phyloP scores from a whole-genome alignment of 1,140 invertebrate genomes.

The Trialeurodes vaporariorum region DNA sequence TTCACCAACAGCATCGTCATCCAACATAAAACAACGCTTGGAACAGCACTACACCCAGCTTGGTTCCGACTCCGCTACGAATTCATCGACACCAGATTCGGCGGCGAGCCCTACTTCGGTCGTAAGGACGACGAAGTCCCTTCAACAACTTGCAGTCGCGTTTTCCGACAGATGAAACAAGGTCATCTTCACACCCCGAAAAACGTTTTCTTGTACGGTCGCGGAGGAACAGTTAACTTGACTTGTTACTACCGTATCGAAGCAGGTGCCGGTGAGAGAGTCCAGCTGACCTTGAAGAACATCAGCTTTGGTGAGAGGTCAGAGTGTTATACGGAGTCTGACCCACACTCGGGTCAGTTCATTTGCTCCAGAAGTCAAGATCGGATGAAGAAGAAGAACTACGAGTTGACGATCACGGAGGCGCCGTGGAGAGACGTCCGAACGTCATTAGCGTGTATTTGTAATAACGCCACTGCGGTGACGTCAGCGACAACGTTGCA shows the following conservation, averaged over 20 bases:
- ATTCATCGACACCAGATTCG: constrained; percentile 67
- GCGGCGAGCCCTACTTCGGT: constrained; percentile 50
- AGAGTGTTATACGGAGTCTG: constrained; percentile 51
- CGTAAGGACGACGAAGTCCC: constrained; percentile 30
- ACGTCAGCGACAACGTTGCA: constrained; percentile 51
- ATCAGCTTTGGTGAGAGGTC: constrained; percentile 53
- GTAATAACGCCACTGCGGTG: constrained; percentile 56
- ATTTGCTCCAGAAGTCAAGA: constrained; percentile 5
- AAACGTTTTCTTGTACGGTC: constrained; percentile 67
- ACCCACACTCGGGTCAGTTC: constrained; percentile 43
- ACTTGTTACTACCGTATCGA: constrained; percentile 63
- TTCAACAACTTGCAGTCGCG: constrained; percentile 36
- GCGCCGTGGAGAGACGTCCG: constrained; percentile 45
- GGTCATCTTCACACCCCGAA: constrained; percentile 54
- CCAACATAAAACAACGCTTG: constrained; percentile 28
- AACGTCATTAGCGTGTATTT: constrained; percentile 58
- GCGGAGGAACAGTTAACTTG: constrained; percentile 60
- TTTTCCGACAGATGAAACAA: constrained; percentile 42
- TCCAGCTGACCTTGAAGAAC: constrained; percentile 52
- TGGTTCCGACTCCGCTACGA: constrained; percentile 45
- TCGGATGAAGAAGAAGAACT: constrained; percentile 36
- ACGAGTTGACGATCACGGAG: constrained; percentile 45
- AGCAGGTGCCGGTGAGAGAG: constrained; percentile 45
- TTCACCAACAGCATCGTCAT: constrained; percentile 34
- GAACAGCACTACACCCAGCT: constrained; percentile 41